Percentiles rank a stretch among this genome's conserved stretches.
These are phyloP conservation scores for Mamestra configurata DNA, from an alignment of 1,140 invertebrate species.

Conservation along the genomic window DNA sequence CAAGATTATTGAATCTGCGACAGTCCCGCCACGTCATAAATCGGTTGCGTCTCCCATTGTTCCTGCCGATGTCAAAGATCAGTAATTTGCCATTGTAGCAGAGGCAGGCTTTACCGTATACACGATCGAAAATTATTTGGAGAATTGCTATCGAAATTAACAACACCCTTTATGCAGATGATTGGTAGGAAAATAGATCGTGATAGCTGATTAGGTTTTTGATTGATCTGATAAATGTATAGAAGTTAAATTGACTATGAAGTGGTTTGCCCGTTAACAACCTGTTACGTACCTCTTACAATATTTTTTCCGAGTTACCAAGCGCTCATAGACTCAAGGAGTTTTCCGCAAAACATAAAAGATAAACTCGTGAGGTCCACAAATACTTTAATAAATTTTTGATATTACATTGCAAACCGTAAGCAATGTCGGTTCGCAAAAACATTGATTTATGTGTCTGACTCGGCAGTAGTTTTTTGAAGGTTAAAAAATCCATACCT, in stretches of 20 bases:
- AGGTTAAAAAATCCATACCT: constrained; percentile 50
- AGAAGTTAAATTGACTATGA: constrained; percentile 8
- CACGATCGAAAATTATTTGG: constrained; percentile 5
- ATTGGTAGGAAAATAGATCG: constrained; percentile 13
- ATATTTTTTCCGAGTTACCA: constrained; percentile 18
- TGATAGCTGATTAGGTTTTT: constrained; percentile 24
- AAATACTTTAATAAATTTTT: constrained; percentile 48
- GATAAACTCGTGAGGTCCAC: constrained; percentile 58
- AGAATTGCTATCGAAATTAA: not conserved
- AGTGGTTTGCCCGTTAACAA: constrained; percentile 18
- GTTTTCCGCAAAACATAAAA: constrained; percentile 29
- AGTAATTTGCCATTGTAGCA: constrained; percentile 79
- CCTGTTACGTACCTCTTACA: constrained; percentile 5
- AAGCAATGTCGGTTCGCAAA: constrained; percentile 53
- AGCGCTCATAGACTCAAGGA: constrained; percentile 13
- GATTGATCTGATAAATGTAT: constrained; percentile 22
- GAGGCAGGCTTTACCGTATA: constrained; percentile 48
- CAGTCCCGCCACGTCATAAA: constrained; percentile 79
- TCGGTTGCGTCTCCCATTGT: constrained; percentile 79
- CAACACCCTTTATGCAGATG: constrained; percentile 18
- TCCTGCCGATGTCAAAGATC: constrained; percentile 84
- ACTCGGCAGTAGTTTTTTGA: constrained; percentile 43
- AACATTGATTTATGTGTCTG: constrained; percentile 58
- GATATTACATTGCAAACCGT: constrained; percentile 51
- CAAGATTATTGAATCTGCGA: constrained; percentile 69